phyloP scores from a whole-genome alignment of 2,888 invertebrate species.

The Tethea ocularis region DNA sequence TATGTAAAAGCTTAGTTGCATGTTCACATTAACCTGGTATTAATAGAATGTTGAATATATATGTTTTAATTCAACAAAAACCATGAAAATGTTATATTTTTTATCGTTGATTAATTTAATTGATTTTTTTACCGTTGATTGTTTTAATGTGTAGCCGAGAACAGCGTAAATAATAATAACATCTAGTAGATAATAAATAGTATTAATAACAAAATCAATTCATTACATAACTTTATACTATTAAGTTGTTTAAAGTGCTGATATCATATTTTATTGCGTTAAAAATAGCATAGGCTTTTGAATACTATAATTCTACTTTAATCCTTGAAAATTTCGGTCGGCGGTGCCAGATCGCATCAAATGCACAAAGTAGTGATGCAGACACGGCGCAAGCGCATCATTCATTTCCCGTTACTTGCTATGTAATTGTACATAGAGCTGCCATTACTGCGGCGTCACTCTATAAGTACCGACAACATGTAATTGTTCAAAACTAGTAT shows the following conservation, averaged over 20 bases:
- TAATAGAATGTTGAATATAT: no score
- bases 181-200: no score
- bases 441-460: constrained; percentile 51
- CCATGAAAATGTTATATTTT: no score
- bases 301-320: constrained; percentile 4
- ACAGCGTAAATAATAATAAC: background rate
- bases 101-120: no score
- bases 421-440: constrained; percentile 47
- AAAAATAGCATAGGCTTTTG: no score
- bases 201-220: no score
- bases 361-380: constrained; percentile 29
- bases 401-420: constrained; percentile 70
- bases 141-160: background rate
- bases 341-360: constrained; percentile 29
- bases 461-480: constrained; percentile 29
- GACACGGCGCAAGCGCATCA: constrained; percentile 50
- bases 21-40: no score
- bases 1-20: background rate
- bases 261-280: background rate
- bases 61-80: no score
- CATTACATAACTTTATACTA: no score
- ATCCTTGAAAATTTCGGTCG: constrained; percentile 16
- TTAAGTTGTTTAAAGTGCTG: background rate
- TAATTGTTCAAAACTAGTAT: no score
- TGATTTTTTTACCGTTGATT: no score